Conservation (phyloP, 2,888 invertebrate genomes). For the Dasypogon diadema region DNA sequence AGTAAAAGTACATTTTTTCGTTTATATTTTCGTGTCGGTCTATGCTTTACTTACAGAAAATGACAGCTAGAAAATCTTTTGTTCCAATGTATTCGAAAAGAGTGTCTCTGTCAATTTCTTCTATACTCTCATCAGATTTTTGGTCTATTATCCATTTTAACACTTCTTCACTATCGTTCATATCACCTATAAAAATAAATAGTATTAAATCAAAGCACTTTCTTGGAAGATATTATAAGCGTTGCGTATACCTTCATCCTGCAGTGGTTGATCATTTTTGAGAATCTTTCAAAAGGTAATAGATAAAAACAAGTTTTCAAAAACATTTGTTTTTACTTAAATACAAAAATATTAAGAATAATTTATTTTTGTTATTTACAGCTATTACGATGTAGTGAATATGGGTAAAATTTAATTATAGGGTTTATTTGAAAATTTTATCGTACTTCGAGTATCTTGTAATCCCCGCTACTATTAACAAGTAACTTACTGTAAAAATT, state of each 20-base stretch:
- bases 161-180: constrained; percentile 83
- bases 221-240: neutral
- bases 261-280: constrained; percentile 60
- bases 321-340: constrained; percentile 30
- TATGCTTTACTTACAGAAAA: constrained; percentile 83
- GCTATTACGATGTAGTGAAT: no score
- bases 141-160: constrained; percentile 93
- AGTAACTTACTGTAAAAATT: no score
- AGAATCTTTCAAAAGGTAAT: constrained; percentile 26
- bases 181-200: constrained; percentile 71
- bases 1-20: neutral
- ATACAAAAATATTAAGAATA: constrained; percentile 47
- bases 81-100: constrained; percentile 87
- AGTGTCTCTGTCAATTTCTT: constrained; percentile 86
- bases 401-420: constrained; percentile 31
- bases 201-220: neutral
- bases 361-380: constrained; percentile 44
- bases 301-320: constrained; percentile 19
- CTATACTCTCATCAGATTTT: constrained; percentile 91
- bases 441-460: constrained; percentile 12
- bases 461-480: neutral
- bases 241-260: constrained; percentile 63
- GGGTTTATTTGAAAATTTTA: constrained; percentile 3
- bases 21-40: neutral
- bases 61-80: constrained; percentile 91